A percentile compares a stretch with the other conserved stretches of the same genome.
These are phyloP conservation scores for Corythucha ciliata DNA, from an alignment of 2,888 invertebrate genomes.

Conservation along the genomic window DNA sequence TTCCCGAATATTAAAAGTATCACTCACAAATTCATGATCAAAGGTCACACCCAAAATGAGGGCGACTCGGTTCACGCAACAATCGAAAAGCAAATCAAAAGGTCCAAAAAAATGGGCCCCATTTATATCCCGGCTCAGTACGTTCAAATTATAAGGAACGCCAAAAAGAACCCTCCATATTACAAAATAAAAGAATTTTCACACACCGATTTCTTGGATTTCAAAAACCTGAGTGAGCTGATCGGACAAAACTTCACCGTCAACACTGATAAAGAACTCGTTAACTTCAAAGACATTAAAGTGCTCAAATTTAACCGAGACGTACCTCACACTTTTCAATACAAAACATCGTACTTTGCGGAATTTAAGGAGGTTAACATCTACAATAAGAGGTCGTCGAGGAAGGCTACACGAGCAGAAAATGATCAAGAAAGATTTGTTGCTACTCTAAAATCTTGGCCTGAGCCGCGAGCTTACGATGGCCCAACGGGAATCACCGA, in stretches of 20 bases:
- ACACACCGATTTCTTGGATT: neutral
- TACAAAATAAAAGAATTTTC: neutral
- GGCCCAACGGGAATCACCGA: too few species aligned
- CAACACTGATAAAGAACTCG: slow-evolving; percentile 4
- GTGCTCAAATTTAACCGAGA: slow-evolving; percentile 5
- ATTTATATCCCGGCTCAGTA: slow-evolving; percentile 30
- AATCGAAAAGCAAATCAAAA: slow-evolving; percentile 30
- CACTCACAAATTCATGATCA: slow-evolving; percentile 31
- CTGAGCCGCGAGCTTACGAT: too few species aligned
- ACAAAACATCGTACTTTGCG: slow-evolving; percentile 15
- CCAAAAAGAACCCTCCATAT: slow-evolving; percentile 3
- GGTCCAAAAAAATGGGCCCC: slow-evolving; percentile 26
- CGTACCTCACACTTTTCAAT: neutral
- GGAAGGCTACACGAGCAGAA: too few species aligned
- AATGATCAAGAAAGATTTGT: too few species aligned
- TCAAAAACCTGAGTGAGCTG: slow-evolving; percentile 2
- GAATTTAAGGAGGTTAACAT: slow-evolving; percentile 11
- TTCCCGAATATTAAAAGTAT: slow-evolving; percentile 25
- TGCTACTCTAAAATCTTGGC: too few species aligned
- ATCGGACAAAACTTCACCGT: neutral
- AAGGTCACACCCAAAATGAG: slow-evolving; percentile 34
- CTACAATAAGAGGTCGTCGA: slow-evolving; percentile 3
- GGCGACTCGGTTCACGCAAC: slow-evolving; percentile 30
- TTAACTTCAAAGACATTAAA: neutral
- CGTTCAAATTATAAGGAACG: neutral